phyloP scores from a whole-genome alignment of 1,140 invertebrate genomes.

The Zaprionus gabonicus region DNA sequence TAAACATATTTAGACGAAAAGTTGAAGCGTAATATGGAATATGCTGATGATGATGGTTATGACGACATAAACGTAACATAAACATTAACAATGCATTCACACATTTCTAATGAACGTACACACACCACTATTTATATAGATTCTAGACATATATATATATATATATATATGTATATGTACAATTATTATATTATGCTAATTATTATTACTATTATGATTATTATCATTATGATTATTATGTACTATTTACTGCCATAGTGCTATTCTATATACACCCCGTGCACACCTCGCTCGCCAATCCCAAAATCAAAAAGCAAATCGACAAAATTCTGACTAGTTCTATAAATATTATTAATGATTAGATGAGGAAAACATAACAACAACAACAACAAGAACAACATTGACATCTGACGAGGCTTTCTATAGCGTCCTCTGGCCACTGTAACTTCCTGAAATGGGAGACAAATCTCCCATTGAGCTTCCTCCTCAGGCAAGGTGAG shows the following conservation, averaged over 20 bases:
- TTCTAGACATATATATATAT: slow-evolving; percentile 58
- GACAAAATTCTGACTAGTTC: slow-evolving; percentile 42
- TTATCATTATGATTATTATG: slow-evolving; percentile 74
- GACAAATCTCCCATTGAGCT: slow-evolving; percentile 28
- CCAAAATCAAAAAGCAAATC: slow-evolving; percentile 42
- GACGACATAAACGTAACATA: slow-evolving; percentile 58
- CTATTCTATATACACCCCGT: slow-evolving; percentile 52
- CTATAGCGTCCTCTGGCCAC: slow-evolving; percentile 35
- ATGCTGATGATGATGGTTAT: slow-evolving; percentile 48
- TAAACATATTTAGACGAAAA: slow-evolving; percentile 64
- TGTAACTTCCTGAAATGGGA: slow-evolving; percentile 32
- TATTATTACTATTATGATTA: slow-evolving; percentile 71
- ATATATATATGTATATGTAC: slow-evolving; percentile 66
- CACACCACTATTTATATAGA: slow-evolving; percentile 64
- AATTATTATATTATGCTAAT: slow-evolving; percentile 64
- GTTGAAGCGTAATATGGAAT: slow-evolving; percentile 30
- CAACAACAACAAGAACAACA: not conserved
- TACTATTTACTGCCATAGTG: slow-evolving; percentile 81
- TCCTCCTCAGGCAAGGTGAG: slow-evolving; percentile 24
- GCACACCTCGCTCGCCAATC: slow-evolving; percentile 62
- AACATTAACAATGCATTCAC: slow-evolving; percentile 57
- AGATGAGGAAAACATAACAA: slow-evolving; percentile 29
- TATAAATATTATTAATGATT: slow-evolving; percentile 33
- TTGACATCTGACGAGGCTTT: slow-evolving; percentile 43
- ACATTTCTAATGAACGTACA: slow-evolving; percentile 61